Base-by-base conservation (phyloP, 2,888 invertebrate species). In the Chymomyza caudatula region DNA sequence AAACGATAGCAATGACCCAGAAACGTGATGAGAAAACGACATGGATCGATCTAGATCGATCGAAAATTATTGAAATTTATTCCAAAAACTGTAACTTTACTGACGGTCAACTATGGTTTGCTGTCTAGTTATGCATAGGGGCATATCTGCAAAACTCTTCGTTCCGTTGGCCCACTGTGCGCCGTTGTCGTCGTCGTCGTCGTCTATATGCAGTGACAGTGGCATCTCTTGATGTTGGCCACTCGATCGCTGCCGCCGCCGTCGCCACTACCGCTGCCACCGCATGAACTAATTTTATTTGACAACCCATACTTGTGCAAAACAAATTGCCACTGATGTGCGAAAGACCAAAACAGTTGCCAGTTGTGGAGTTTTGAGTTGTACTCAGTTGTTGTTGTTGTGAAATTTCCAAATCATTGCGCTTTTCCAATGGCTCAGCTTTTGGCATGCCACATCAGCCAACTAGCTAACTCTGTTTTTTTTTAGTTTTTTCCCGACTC, bases 241-340 rank as follows among this genome's bases (percentile, higher is more conserved):
- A 67, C 74, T 77, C 77, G 75, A 65, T 75, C 74, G 65, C 67
- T 29, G 22, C n/a, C n/a, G 44, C 44, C 11, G 6, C 22, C n/a
- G 64, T 69, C 13, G 5, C 17, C n/a, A 4, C 25, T n/a, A 4
- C n/a, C 72, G 69, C 71, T 68, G 62, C 74, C 15, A 15, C 19
- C 20, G 51, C 80, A 70, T 86, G 85, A 87, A 88, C 88, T 87
- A 87, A 87, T 88, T 88, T 88, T 88, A 87, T 87, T 87, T 87
- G 87, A 87, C 87, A 87, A 87, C 87, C 86, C 87, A 85, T 86
- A 88, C 85, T 88, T 87, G 88, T 88, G 88, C 87, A 87, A 87
- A 88, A 80, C 88, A 88, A 87, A 87, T 87, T 87, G 87, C 88
- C 87, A 87, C 87, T 87, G 87, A 87, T 88, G 87, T 87, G 87